phyloP scores from a whole-genome alignment of 2,113 vertebrate species.

The Dipodomys stephensi region DNA sequence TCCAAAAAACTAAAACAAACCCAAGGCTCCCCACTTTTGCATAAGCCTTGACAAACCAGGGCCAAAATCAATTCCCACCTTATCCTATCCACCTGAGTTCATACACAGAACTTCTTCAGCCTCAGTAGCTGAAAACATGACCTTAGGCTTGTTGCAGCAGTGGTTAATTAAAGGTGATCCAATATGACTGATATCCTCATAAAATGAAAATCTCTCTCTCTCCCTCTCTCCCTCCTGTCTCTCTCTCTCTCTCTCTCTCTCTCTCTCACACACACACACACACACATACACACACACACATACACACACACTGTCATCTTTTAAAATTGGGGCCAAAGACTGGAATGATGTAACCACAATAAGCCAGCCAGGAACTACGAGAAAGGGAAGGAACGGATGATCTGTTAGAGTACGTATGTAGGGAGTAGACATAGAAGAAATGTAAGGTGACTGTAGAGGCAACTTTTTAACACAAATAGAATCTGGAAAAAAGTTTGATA shows the following conservation, averaged over 20 bases:
- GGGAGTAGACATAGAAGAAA: background rate
- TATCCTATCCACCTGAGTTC: background rate
- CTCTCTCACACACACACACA: no score
- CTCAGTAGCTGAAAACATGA: background rate
- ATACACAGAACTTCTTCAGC: background rate
- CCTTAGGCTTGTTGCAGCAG: background rate
- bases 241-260: background rate
- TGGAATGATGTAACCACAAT: background rate
- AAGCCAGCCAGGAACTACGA: background rate
- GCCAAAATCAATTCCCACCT: background rate
- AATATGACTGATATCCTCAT: background rate
- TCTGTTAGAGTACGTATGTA: accelerated
- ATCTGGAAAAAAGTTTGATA: background rate
- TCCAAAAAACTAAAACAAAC: no score
- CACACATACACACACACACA: background rate
- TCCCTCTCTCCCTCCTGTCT: background rate
- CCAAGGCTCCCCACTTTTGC: no score
- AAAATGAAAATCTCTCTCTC: background rate
- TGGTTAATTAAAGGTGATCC: background rate
- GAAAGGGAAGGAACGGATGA: background rate
- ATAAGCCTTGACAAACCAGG: background rate
- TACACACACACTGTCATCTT: background rate
- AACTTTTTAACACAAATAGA: background rate
- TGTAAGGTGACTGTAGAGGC: accelerated
- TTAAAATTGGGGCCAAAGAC: background rate